Base-by-base conservation (phyloP, 2,888 invertebrate species). In the Plagiodera versicolora region DNA sequence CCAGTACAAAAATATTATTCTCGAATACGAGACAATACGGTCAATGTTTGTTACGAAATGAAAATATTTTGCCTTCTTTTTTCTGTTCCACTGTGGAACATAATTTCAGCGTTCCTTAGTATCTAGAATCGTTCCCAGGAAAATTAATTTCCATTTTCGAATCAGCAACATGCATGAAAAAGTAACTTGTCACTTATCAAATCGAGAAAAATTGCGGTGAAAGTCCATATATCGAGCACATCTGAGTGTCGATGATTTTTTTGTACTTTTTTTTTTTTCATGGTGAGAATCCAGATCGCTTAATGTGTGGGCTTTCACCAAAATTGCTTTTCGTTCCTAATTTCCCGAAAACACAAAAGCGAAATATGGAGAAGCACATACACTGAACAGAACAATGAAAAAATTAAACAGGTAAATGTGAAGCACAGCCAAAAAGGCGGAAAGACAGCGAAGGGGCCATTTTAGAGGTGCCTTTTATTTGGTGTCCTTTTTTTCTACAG, bases 361-460 rank as follows among this genome's bases (percentile, higher is more conserved):
- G 45, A 5, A 58, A 64, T 47, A 45, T 39, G 56, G 49, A 58
- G 51, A 63, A 66, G 56, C 62, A 65, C 61, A 64, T 53, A 48
- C 44, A 61, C n/a, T n/a, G n/a, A 57, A 60, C 39, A 60, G 60
- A 58, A 39, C 47, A 58, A 50, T 30, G 10, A 51, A 18, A 56
- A 55, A 50, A 57, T 50, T 51, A 67, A 70, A 62, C 63, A 62
- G 61, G 55, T 61, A 68, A 72, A 68, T 67, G 69, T 70, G 68
- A 70, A 70, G 68, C 71, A 69, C 68, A 72, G 69, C 69, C 70
- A 63, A 68, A 66, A 60, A 61, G 55, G 52, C 57, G 57, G 58
- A 60, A 56, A 60, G 65, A 57, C 16, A 28, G 44, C 24, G 28
- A 47, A 16, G 19, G 30, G 32, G 17, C 18, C 16, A 44, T 24